Base-by-base conservation (phyloP, 1,140 invertebrate species). In the Dysdera silvatica region DNA sequence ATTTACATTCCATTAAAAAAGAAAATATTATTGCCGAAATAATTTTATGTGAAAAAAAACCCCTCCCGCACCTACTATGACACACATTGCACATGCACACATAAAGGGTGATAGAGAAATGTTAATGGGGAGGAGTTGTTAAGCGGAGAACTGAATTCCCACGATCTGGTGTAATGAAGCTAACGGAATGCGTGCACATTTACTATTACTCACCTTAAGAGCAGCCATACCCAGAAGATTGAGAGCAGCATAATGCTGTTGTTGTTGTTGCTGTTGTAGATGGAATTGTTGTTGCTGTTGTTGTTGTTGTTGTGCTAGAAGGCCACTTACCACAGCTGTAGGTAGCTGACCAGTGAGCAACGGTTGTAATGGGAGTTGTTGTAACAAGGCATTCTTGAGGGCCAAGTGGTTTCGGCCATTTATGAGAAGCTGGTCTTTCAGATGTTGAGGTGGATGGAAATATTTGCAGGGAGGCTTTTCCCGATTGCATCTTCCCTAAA, bases 381-480 rank as follows among this genome's bases (percentile, higher is more conserved):
- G 91, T 85, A 95, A 89, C 68, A 95, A 81, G 62, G 91, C 91
- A 80, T 95, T 95, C 81, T 97, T 97, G 75, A 99, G 80, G 67
- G 95, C 95, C 77, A 99, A 82, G 82, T 99, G 96, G 82, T 99
- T 98, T 72, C 95, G 85, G 63, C 97, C 97, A 81, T 99, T 99
- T 83, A 99, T 97, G 75, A 99, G 82, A 74, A 99, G 84, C 82
- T 99, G 96, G 81, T 99, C 97, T 82, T 98, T 97, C 69, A 99
- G 83, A 79, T 99, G 97, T 77, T 98, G 95, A 68, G 97, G 96
- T 67, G 95, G 95, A 82, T 99, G 96, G 79, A 99, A 95, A 81
- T 99, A 99, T 84, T 99, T 99, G 89, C 97, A 99, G 69, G 96
- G 96, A 65, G 96, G 96, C 77, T 99, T 98, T 80, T 99, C 96